A percentile compares a stretch with the other conserved stretches of the same genome.
Evolutionary conservation across 30 jellyfish, hydroid and myxozoan genomes (phyloP).

Genomic region (Turritopsis rubra): DNA sequence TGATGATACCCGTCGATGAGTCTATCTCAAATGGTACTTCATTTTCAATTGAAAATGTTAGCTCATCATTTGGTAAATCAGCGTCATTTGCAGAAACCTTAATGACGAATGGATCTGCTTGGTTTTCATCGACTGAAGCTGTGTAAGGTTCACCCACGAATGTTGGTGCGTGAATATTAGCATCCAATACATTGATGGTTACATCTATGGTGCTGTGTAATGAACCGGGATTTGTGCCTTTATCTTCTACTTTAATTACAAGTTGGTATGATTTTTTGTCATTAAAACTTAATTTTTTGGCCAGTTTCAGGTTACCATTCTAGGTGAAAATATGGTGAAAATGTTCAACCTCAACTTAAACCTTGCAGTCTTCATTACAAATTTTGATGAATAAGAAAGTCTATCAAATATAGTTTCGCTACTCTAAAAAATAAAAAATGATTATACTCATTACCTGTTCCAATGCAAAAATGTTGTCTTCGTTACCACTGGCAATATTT

Average conservation of each 20-base stretch:
- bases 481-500: constrained; percentile 55
- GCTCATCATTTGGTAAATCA: constrained; percentile 29
- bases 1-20: constrained; percentile 55
- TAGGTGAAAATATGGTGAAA: background rate
- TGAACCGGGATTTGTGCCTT: constrained; percentile 36
- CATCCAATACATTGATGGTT: constrained; percentile 45
- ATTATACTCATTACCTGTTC: constrained; percentile 18
- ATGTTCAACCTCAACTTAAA: background rate
- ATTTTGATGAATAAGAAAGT: background rate
- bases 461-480: constrained; percentile 42
- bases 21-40: constrained; percentile 53
- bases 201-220: constrained; percentile 26
- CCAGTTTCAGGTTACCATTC: constrained; percentile 36
- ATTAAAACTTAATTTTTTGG: background rate
- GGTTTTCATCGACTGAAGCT: constrained; percentile 58
- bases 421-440: background rate
- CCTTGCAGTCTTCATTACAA: background rate
- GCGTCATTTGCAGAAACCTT: constrained; percentile 57
- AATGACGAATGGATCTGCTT: constrained; percentile 31
- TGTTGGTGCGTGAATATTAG: constrained; percentile 52
- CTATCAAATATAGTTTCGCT: background rate
- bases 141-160: constrained; percentile 14
- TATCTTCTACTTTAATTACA: constrained; percentile 42
- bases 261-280: constrained; percentile 13
- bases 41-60: background rate